Conservation (phyloP, 2,888 invertebrate species). For the Epicampocera succincta region DNA sequence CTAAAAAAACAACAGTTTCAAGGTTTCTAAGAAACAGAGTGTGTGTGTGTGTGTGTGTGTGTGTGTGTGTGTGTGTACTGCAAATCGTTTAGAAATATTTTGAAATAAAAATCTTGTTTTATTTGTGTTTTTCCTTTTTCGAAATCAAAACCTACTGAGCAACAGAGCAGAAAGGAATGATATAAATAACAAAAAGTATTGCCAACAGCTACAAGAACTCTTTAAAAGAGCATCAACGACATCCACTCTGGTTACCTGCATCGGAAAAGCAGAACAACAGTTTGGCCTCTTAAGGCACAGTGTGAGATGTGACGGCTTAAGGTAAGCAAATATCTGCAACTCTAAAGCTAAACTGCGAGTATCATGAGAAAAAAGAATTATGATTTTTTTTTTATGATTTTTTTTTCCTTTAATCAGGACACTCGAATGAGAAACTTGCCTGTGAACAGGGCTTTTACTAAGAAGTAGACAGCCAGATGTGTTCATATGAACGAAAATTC, state of each 20-base stretch:
- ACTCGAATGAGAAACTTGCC: too few relatives aligned
- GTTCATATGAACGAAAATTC: too few relatives aligned
- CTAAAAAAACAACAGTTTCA: neutral
- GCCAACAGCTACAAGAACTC: slow-evolving; percentile 8
- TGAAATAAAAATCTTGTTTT: slow-evolving; percentile 2
- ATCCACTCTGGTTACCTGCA: neutral
- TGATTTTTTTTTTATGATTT: too few relatives aligned
- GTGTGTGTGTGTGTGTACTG: neutral
- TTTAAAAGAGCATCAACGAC: slow-evolving; percentile 23
- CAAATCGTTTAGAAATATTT: neutral
- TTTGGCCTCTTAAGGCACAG: neutral
- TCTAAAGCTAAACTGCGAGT: too few relatives aligned
- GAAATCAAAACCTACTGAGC: neutral
- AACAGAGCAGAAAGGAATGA: neutral
- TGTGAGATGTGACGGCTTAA: too few relatives aligned
- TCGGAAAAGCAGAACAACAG: neutral
- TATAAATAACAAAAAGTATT: neutral
- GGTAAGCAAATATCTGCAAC: too few relatives aligned
- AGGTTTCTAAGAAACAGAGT: neutral
- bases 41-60: neutral
- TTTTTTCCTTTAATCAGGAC: too few relatives aligned
- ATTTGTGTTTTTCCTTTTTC: neutral
- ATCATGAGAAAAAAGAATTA: too few relatives aligned
- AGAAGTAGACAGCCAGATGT: too few relatives aligned
- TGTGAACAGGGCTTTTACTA: too few relatives aligned